A percentile compares a stretch with the other conserved stretches of the same genome.
Evolutionary conservation across 2,888 invertebrate genomes (phyloP).

Genomic region (Formica aserva): DNA sequence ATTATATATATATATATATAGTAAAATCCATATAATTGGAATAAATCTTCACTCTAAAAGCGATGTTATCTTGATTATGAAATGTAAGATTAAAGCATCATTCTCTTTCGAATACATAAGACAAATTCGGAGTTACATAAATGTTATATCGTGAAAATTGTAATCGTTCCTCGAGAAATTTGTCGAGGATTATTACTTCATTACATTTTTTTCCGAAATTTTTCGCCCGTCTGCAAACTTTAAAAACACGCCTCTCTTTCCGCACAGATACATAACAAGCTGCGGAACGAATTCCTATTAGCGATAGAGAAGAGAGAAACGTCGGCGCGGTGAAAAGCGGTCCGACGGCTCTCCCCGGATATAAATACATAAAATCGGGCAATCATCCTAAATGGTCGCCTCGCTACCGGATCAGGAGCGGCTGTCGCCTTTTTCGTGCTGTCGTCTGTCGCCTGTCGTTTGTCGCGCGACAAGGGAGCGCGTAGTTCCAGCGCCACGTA

Average conservation of each 20-base stretch:
- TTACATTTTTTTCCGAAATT: background rate
- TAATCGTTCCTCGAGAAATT: background rate
- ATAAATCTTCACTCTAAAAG: background rate
- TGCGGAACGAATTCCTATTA: conserved; percentile 50
- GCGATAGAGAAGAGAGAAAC: conserved; percentile 43
- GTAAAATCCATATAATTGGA: background rate
- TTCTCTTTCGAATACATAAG: background rate
- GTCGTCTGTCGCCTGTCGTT: conserved; percentile 81
- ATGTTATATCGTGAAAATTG: background rate
- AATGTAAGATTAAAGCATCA: background rate
- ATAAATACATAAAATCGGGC: conserved; percentile 84
- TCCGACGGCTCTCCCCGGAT: conserved; percentile 60
- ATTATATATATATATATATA: background rate
- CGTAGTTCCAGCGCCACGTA: conserved; percentile 44
- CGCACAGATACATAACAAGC: background rate
- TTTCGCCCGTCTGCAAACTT: background rate
- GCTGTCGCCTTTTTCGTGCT: conserved; percentile 77
- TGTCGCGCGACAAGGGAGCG: conserved; percentile 72
- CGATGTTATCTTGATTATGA: background rate
- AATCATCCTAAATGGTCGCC: conserved; percentile 83
- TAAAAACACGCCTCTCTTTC: background rate
- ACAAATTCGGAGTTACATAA: background rate
- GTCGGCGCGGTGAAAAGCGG: conserved; percentile 57
- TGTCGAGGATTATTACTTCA: background rate
- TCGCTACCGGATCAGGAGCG: conserved; percentile 59